Evolutionary conservation across 2,888 invertebrate species (phyloP).

Genomic region (Adela reaumurella): DNA sequence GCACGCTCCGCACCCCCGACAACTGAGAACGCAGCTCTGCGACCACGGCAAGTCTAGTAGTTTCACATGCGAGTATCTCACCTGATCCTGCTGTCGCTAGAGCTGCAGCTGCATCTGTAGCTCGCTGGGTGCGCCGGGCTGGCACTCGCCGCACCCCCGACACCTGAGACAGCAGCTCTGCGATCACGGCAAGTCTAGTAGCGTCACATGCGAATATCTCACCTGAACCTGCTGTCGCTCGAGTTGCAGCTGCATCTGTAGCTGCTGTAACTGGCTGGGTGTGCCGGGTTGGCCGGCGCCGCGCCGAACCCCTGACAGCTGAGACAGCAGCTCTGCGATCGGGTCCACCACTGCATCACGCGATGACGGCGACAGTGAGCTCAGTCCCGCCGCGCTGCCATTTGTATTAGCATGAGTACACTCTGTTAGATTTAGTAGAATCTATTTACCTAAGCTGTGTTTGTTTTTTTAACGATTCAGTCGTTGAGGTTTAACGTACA

Average conservation of each 20-base stretch:
- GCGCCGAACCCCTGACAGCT: constrained; percentile 90
- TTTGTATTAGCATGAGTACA: too few species aligned
- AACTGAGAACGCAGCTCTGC: constrained; percentile 91
- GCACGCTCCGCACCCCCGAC: constrained; percentile 82
- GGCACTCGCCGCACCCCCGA: constrained; percentile 82
- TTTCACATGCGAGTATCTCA: constrained; percentile 21
- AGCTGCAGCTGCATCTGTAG: constrained; percentile 93
- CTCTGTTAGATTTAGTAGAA: too few species aligned
- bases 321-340: constrained; percentile 92
- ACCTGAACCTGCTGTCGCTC: constrained; percentile 83
- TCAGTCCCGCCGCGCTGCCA: constrained; percentile 63
- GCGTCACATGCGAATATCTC: constrained; percentile 80
- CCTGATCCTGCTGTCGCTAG: constrained; percentile 82
- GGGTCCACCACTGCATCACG: constrained; percentile 95
- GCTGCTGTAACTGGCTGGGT: constrained; percentile 83
- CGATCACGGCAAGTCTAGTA: constrained; percentile 96
- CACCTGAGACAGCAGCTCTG: constrained; percentile 91
- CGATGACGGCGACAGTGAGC: constrained; percentile 83
- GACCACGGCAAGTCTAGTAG: constrained; percentile 78
- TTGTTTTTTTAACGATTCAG: too few species aligned
- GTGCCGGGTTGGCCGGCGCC: constrained; percentile 52
- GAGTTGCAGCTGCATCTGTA: constrained; percentile 93
- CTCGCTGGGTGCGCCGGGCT: constrained; percentile 66
- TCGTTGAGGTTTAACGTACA: too few species aligned
- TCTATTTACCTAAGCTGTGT: too few species aligned